These are phyloP conservation scores for Ellobium chinense DNA, from an alignment of 2,888 invertebrate species.

Conservation along the genomic window DNA sequence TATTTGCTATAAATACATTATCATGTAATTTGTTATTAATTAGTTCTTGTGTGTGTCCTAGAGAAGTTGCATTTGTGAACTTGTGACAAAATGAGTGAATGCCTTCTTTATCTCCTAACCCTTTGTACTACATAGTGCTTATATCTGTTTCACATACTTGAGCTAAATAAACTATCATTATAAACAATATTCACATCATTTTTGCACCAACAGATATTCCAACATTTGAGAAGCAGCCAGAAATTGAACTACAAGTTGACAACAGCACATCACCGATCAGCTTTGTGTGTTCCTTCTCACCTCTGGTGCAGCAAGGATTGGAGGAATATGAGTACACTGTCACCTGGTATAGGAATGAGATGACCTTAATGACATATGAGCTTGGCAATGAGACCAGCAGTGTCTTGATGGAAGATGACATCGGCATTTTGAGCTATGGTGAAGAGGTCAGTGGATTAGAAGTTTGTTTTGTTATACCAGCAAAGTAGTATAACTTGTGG, in stretches of 20 bases:
- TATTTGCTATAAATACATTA: no score
- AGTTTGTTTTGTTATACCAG: no score
- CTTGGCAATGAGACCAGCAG: constrained; percentile 41
- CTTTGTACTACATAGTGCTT: no score
- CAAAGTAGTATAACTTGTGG: no score
- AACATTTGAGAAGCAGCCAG: constrained; percentile 52
- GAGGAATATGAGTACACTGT: constrained; percentile 51
- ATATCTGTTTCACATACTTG: no score
- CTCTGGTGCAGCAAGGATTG: constrained; percentile 33
- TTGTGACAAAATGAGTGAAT: no score
- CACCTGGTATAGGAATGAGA: constrained; percentile 52
- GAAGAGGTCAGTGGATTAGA: constrained; percentile 49
- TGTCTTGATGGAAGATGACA: constrained; percentile 38
- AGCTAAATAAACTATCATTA: no score
- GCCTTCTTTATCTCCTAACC: no score
- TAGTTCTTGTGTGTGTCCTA: no score
- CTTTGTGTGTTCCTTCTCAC: constrained; percentile 53
- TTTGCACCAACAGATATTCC: constrained; percentile 56
- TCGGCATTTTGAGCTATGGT: constrained; percentile 48
- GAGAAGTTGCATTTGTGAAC: no score
- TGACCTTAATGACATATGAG: neutral
- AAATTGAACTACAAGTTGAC: constrained; percentile 39
- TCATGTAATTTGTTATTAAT: no score
- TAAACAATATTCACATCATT: no score
- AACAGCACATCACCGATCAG: constrained; percentile 32